Conservation (phyloP, 2,888 invertebrate species). For the Adela reaumurella region DNA sequence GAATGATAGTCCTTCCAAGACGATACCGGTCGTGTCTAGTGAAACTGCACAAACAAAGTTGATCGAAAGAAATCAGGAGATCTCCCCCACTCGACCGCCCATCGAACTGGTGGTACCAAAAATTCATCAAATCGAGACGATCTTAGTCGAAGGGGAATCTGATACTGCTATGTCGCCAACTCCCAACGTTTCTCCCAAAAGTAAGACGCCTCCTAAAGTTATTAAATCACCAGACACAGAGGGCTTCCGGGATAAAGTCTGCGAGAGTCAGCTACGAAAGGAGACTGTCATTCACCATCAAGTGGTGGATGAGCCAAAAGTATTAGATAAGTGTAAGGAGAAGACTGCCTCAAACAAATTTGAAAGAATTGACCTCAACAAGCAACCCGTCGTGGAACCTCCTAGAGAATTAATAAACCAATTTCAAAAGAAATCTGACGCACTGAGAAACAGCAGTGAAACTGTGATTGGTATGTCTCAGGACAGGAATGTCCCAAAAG, state of each 20-base stretch:
- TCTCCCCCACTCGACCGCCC: slow-evolving; percentile 22
- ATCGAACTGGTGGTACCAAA: slow-evolving; percentile 34
- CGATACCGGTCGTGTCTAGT: slow-evolving; percentile 39
- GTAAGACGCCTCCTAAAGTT: slow-evolving; percentile 30
- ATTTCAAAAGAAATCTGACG: slow-evolving; percentile 29
- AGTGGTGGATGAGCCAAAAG: slow-evolving; percentile 30
- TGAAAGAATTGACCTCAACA: slow-evolving; percentile 40
- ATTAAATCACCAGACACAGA: slow-evolving; percentile 32
- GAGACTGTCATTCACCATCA: slow-evolving; percentile 49
- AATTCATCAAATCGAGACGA: slow-evolving; percentile 37
- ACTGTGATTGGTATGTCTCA: background rate
- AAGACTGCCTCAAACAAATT: slow-evolving; percentile 36
- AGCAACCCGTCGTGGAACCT: slow-evolving; percentile 36
- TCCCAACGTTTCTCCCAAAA: slow-evolving; percentile 27
- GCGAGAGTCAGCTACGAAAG: slow-evolving; percentile 34
- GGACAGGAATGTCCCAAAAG: background rate
- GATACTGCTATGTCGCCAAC: slow-evolving; percentile 29
- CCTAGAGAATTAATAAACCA: slow-evolving; percentile 26
- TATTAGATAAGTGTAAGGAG: slow-evolving; percentile 20
- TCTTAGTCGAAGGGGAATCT: slow-evolving; percentile 41
- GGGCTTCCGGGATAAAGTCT: slow-evolving; percentile 21
- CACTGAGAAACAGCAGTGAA: slow-evolving; percentile 19
- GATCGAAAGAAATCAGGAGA: slow-evolving; percentile 35
- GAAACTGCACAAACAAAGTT: slow-evolving; percentile 44
- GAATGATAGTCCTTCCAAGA: slow-evolving; percentile 38